phyloP scores from a whole-genome alignment of 2,888 invertebrate species.

The Hymenopus coronatus region DNA sequence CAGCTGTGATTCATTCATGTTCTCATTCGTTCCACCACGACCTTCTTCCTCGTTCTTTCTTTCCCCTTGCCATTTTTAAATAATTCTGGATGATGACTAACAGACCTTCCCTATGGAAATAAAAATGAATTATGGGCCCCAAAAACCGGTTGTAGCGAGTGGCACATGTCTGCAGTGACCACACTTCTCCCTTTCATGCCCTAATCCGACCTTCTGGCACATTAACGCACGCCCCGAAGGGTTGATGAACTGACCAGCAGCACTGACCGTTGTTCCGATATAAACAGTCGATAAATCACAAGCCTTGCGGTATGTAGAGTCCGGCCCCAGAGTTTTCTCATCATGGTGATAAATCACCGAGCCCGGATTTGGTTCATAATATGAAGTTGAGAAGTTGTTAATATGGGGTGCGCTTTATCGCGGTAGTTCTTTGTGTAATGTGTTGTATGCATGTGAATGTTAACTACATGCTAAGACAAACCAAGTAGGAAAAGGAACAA shows the following conservation, averaged over 20 bases:
- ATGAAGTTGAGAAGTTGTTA: conserved; percentile 17
- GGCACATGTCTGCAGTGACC: background rate
- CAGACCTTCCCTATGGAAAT: background rate
- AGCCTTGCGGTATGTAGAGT: background rate
- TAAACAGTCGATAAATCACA: conserved; percentile 31
- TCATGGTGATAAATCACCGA: conserved; percentile 3
- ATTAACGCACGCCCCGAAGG: background rate
- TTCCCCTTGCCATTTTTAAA: background rate
- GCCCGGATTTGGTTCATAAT: conserved; percentile 11
- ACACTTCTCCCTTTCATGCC: background rate
- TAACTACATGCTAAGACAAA: background rate
- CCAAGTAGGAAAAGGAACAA: background rate
- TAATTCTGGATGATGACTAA: background rate
- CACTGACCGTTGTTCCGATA: background rate
- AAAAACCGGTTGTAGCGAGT: background rate
- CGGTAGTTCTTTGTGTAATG: background rate
- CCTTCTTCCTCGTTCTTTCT: background rate
- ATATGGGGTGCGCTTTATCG: background rate
- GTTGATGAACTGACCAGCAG: background rate
- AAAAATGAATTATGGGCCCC: background rate
- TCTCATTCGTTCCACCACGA: background rate
- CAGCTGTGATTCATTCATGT: background rate
- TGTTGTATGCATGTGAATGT: background rate
- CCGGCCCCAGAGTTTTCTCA: conserved; percentile 11
- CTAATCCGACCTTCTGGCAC: background rate